Conservation (phyloP, 1,140 invertebrate species). For the Drosophila jambulina region DNA sequence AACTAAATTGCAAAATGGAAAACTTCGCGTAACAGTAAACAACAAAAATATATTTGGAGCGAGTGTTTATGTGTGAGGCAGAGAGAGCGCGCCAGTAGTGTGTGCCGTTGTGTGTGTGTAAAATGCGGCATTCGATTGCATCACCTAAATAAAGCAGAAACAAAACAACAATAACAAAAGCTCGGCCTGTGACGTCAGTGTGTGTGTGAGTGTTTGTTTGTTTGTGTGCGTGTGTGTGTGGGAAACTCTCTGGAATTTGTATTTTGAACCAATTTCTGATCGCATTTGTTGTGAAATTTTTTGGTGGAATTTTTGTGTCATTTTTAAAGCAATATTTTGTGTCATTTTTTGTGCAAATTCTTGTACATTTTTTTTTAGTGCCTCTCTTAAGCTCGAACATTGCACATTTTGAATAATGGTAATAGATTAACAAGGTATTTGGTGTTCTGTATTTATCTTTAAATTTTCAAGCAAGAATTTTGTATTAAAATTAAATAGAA, state of each 20-base stretch:
- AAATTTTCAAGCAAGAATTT: not conserved
- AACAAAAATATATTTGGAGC: constrained; percentile 36
- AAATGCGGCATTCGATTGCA: constrained; percentile 60
- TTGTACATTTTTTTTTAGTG: not conserved
- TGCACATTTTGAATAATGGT: not conserved
- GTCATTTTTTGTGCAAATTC: not conserved
- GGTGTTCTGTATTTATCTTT: not conserved
- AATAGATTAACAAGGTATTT: not conserved
- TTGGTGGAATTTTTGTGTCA: not conserved
- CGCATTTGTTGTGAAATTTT: not conserved
- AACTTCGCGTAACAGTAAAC: constrained; percentile 49
- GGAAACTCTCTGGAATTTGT: not conserved
- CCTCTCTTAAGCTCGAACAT: not conserved
- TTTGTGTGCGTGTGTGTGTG: not conserved
- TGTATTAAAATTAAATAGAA: not conserved
- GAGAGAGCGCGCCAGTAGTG: not conserved
- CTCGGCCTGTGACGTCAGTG: constrained; percentile 11
- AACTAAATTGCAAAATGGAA: constrained; percentile 36
- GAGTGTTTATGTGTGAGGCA: not conserved
- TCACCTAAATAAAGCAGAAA: constrained; percentile 57
- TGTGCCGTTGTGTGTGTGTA: constrained; percentile 6
- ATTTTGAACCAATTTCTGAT: constrained; percentile 9
- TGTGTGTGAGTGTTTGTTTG: constrained; percentile 9
- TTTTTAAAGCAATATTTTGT: too few relatives aligned
- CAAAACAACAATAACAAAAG: constrained; percentile 29